Evolutionary conservation across 2,888 invertebrate genomes (phyloP), one percentile per base, ranked within the genome.

Genomic region (Norana najaformis): DNA sequence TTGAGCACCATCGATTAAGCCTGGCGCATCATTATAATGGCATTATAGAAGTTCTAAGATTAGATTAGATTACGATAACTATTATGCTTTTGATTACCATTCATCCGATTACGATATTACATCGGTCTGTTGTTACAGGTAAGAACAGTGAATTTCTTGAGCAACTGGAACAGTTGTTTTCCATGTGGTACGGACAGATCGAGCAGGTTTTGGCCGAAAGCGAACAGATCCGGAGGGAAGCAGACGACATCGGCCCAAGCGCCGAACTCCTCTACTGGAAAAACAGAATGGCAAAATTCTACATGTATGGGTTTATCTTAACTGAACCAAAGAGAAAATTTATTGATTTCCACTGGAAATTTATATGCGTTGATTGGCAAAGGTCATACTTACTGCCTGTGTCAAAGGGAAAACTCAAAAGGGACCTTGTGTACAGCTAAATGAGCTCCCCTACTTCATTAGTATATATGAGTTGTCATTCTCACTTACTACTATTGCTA

Each of bases 231-330:
- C 93, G 95, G 90, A 92, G 95, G 20, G 95, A 95, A 91, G 95
- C 95, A 53, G 95, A 95, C 91, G 95, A 95, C 92, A 94, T 95
- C 89, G 95, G 95, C 53, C 95, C 95, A 38, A 93, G 94, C 0
- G 97, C 97, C 0, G 98, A 98, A 95, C 95, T 98, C 85, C 96
- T 96, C 85, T 97, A 97, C 94, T 98, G 98, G 98, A 96, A 98
- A 95, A 97, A 97, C 93, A 96, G 98, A 53, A 98, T 98, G 83
- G 98, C 98, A 0, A 98, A 97, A 94, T 98, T 99, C 94, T 98
- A 94, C 95, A 96, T 94, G 95, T 96, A 92, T 91, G 93, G 8
- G 11, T n/a, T 11, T 4, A 23, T n/a, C n/a, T n/a, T n/a, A n/a
- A n/a, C n/a, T n/a, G n/a, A n/a, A n/a, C n/a, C n/a, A n/a, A n/a